phyloP scores from a whole-genome alignment of 1,140 invertebrate genomes.

The Stegodyphus dumicola region DNA sequence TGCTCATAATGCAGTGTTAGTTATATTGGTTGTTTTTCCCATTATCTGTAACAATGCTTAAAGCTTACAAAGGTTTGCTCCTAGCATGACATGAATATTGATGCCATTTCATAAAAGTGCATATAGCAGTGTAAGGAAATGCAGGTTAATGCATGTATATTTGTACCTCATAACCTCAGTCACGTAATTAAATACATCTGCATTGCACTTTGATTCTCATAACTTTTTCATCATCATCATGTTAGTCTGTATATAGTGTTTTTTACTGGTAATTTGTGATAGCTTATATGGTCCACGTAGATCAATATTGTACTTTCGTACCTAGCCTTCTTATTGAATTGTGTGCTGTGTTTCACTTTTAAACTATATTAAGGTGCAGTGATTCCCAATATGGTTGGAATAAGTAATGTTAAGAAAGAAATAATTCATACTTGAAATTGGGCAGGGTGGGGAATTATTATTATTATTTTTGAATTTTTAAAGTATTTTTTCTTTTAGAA shows the following conservation, averaged over 20 bases:
- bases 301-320: constrained; percentile 22
- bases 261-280: constrained; percentile 57
- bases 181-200: constrained; percentile 40
- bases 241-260: constrained; percentile 54
- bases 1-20: too few relatives aligned
- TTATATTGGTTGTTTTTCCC: not conserved
- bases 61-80: constrained; percentile 40
- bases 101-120: constrained; percentile 46
- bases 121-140: constrained; percentile 34
- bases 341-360: constrained; percentile 27
- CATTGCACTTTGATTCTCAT: constrained; percentile 38
- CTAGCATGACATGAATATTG: constrained; percentile 37
- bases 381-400: constrained; percentile 5
- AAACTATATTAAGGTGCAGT: constrained; percentile 19
- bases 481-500: not conserved
- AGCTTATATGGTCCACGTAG: constrained; percentile 54
- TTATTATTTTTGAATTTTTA: too few relatives aligned
- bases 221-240: constrained; percentile 53
- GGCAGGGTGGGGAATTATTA: not conserved
- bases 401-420: not conserved
- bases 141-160: constrained; percentile 49
- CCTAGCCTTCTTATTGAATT: not conserved
- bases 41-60: not conserved
- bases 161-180: constrained; percentile 54
- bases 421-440: not conserved